phyloP scores from a whole-genome alignment of 2,797 vertebrate genomes.

The Sandelia bainsii region DNA sequence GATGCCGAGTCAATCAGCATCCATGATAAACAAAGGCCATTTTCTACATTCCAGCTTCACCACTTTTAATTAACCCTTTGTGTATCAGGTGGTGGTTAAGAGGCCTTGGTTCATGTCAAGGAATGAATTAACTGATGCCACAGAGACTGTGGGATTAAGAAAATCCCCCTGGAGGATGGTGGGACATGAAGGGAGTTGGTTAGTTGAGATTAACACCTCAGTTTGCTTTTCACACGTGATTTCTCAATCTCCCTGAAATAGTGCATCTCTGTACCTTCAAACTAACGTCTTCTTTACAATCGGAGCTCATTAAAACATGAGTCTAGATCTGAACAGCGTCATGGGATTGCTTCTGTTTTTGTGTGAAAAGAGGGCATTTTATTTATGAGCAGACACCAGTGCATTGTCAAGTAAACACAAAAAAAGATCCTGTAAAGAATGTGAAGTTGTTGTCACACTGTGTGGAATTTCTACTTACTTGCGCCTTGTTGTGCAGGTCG shows the following conservation, averaged over 20 bases:
- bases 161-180: conserved; percentile 52
- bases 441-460: no score
- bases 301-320: conserved; percentile 43
- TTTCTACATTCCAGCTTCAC: conserved; percentile 37
- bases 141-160: conserved; percentile 65
- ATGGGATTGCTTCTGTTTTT: conserved; percentile 11
- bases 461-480: no score
- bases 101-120: conserved; percentile 31
- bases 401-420: no score
- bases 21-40: neutral
- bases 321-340: conserved; percentile 12
- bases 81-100: conserved; percentile 22
- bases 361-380: conserved; percentile 5
- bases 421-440: no score
- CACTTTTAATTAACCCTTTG: conserved; percentile 65
- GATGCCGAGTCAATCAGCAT: neutral
- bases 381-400: no score
- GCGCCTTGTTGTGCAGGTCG: no score
- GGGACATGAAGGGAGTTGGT: conserved; percentile 57
- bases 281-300: conserved; percentile 54
- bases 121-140: conserved; percentile 50
- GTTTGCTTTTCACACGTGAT: conserved; percentile 75
- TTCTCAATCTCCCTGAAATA: conserved; percentile 71
- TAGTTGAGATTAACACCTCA: conserved; percentile 67
- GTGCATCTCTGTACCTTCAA: conserved; percentile 51